Conservation (phyloP, 2,797 vertebrate genomes). For the Triplophysa yarkandensis region DNA sequence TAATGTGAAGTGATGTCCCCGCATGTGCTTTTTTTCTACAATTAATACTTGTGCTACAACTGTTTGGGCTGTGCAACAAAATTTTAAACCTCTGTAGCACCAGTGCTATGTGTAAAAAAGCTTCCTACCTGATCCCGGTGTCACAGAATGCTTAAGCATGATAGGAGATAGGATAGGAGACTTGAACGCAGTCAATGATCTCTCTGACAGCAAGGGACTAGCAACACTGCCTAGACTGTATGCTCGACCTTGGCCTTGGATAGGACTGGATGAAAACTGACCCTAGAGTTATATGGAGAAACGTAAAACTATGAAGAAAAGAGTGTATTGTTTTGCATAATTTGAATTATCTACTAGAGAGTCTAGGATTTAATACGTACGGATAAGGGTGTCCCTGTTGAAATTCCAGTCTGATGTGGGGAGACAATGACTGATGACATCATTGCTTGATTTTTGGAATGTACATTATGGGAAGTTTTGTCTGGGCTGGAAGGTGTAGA, state of each 20-base stretch:
- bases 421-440: constrained; percentile 75
- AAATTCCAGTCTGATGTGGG: constrained; percentile 76
- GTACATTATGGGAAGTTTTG: constrained; percentile 58
- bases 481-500: constrained; percentile 82
- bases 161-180: constrained; percentile 91
- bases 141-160: constrained; percentile 73
- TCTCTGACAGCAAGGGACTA: constrained; percentile 82
- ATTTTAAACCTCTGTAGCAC: too few species aligned
- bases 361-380: constrained; percentile 67
- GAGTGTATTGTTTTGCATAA: not conserved
- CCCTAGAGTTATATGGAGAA: constrained; percentile 71
- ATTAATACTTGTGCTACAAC: too few species aligned
- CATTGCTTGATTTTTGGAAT: constrained; percentile 50
- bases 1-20: too few species aligned
- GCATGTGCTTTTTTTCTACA: too few species aligned
- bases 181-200: constrained; percentile 72
- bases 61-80: too few species aligned
- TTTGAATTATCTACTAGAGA: not conserved
- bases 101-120: too few species aligned
- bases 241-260: constrained; percentile 81
- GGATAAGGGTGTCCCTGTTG: constrained; percentile 81
- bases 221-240: constrained; percentile 88
- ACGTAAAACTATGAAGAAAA: not conserved
- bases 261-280: constrained; percentile 96
- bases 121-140: constrained; percentile 80